These are phyloP conservation scores for Phalacrocorax brasilianus DNA, from an alignment of 2,113 vertebrate genomes.

Conservation along the genomic window DNA sequence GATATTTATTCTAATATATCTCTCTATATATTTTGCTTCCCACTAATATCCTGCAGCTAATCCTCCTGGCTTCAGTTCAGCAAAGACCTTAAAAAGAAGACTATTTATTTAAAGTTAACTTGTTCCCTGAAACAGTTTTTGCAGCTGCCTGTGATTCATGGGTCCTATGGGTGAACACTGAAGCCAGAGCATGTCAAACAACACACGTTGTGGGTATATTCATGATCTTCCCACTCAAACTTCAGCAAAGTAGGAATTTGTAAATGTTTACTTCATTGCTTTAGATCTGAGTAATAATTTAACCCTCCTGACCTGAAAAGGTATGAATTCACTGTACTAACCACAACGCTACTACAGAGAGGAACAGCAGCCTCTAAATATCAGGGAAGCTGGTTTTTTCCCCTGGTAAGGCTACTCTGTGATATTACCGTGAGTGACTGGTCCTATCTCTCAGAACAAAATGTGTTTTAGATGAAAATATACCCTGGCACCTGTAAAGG, in stretches of 20 bases:
- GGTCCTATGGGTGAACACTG: background rate
- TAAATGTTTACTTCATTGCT: background rate
- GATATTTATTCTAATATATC: background rate
- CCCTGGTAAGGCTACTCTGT: background rate
- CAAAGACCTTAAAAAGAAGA: background rate
- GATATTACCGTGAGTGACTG: background rate
- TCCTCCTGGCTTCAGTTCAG: background rate
- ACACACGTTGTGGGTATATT: background rate
- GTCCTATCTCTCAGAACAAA: background rate
- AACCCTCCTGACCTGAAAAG: background rate
- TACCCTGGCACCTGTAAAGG: background rate
- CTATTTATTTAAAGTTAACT: background rate
- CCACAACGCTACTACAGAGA: background rate
- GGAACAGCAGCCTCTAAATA: background rate
- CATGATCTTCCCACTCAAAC: background rate
- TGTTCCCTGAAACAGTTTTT: background rate
- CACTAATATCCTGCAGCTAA: background rate
- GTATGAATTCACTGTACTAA: background rate
- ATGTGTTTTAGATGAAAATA: background rate
- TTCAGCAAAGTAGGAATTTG: background rate
- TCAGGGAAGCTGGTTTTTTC: background rate
- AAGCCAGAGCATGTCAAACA: background rate
- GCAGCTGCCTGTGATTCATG: background rate
- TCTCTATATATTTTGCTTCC: background rate
- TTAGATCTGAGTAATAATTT: background rate